Evolutionary conservation across 2,797 vertebrate genomes (phyloP), one percentile per base, ranked within the genome.

Genomic region (Tragopan temminckii): DNA sequence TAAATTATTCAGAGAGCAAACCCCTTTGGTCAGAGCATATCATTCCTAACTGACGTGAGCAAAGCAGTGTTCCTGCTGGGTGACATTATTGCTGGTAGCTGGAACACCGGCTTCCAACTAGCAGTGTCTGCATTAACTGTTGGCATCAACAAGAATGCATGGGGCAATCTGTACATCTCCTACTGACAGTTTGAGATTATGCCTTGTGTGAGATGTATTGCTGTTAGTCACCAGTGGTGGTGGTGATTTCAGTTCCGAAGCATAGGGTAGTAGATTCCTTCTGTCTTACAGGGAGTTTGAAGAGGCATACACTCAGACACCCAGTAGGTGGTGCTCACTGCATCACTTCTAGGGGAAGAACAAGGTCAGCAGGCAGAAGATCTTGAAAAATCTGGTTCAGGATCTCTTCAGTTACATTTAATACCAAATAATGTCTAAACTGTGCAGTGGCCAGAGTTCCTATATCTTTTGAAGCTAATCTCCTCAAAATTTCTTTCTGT

Each of bases 241-340:
- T 52, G 27, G 27, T 29, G 50, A 58, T 80, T 95, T 55, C 63
- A 14, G n/a, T 58, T 66, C 7, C 23, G 10, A 55, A 83, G 38
- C 38, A 5, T 8, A 29, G 52, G 84, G 57, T 42, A 36, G 21
- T 40, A 36, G 69, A 72, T 93, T 80, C 20, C 12, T 13, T 40
- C 43, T 0, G 2, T 35, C 35, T 74, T 25, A 13, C 50, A 38
- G 25, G 18, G 38, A 53, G 57, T n/a, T 63, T 0, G 18, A n/a
- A 48, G 63, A 81, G 71, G 23, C 4, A 0, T 84, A 43, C 66
- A 24, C 82, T 80, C 62, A 67, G 29, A 52, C 78, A 75, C 76
- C 95, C 97, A 72, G 88, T 76, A 96, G 96, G n/a, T 96, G 95
- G 94, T 90, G 89, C 96, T 96, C 83, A 1, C 80, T 71, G 81